Evolutionary conservation across 1,140 invertebrate genomes (phyloP).

Genomic region (Rhysida immarginata): DNA sequence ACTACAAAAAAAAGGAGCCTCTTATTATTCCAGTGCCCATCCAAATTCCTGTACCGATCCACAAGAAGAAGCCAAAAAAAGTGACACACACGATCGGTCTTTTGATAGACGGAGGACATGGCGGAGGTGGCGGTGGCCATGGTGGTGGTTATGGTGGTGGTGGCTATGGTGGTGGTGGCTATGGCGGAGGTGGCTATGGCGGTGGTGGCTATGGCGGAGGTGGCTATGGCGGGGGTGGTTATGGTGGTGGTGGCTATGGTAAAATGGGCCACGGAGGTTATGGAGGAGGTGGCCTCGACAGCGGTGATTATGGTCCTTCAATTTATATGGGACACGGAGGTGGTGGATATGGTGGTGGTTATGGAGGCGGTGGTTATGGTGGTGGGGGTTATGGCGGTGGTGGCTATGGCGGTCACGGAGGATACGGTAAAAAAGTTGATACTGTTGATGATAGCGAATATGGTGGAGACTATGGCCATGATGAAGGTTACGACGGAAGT

Average conservation of each 20-base stretch:
- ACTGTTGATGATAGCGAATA: neutral
- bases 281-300: neutral
- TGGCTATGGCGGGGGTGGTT: no score
- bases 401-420: neutral
- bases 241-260: neutral
- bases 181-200: no score
- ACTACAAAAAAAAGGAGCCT: neutral
- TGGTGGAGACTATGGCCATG: neutral
- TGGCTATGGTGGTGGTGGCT: no score
- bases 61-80: neutral
- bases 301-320: neutral
- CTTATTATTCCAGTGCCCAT: constrained; percentile 2
- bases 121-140: neutral
- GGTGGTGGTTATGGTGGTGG: no score
- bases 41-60: neutral
- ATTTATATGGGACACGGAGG: neutral
- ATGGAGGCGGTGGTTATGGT: no score
- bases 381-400: no score
- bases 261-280: neutral
- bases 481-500: neutral
- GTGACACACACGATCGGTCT: neutral
- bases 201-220: no score
- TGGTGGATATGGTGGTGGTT: no score
- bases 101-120: neutral
- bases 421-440: neutral